Evolutionary conservation across 2,797 vertebrate genomes (phyloP).

Genomic region (Hypotaenidia okinawae): DNA sequence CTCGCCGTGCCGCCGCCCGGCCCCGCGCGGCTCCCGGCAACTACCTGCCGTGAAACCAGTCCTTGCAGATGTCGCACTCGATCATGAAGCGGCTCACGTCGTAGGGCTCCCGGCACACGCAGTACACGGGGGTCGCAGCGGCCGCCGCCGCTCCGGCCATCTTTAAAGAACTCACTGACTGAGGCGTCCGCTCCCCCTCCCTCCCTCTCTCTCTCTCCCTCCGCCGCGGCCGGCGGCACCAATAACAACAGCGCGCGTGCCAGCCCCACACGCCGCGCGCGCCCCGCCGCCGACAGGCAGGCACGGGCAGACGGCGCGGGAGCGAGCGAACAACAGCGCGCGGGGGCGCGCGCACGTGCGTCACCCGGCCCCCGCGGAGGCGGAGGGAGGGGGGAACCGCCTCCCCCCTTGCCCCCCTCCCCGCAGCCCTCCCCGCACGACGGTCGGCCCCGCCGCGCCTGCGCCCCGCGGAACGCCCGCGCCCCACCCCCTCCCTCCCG

Average conservation of each 20-base stretch:
- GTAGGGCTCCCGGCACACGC: constrained; percentile 97
- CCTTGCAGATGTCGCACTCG: constrained; percentile 97
- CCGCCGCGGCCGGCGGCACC: constrained; percentile 46
- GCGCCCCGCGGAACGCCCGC: not conserved
- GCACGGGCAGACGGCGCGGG: constrained; percentile 60
- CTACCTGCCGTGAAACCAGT: constrained; percentile 99
- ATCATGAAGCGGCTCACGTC: constrained; percentile 99
- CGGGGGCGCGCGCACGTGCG: constrained; percentile 36
- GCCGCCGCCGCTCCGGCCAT: constrained; percentile 80
- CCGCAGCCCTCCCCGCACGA: not conserved
- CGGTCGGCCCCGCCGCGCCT: not conserved
- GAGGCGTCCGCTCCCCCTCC: constrained; percentile 27
- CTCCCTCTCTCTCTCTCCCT: not conserved
- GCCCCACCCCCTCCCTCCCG: not conserved
- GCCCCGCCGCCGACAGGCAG: constrained; percentile 65
- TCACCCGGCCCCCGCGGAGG: constrained; percentile 70
- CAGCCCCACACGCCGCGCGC: constrained; percentile 58
- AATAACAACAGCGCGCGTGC: constrained; percentile 65
- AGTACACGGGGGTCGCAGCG: constrained; percentile 90
- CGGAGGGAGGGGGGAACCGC: not conserved
- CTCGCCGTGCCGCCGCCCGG: not conserved
- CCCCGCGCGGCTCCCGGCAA: constrained; percentile 2
- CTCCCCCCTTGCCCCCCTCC: not conserved
- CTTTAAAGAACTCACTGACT: constrained; percentile 81
- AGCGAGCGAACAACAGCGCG: constrained; percentile 46